These are phyloP conservation scores for Delichon dasypus DNA, from an alignment of 2,797 vertebrate species.

Conservation along the genomic window DNA sequence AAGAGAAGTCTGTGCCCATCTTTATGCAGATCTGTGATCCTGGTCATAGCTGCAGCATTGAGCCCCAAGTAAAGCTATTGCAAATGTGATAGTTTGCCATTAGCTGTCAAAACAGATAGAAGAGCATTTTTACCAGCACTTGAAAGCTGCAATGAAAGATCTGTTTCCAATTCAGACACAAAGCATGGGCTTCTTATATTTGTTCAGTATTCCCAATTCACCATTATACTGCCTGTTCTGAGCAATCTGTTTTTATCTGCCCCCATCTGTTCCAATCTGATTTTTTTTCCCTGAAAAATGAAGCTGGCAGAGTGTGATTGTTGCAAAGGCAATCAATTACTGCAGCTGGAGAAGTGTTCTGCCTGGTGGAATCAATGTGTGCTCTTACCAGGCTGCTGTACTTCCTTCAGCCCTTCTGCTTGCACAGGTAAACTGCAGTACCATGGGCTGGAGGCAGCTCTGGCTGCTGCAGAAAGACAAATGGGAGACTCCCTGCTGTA, in stretches of 20 bases:
- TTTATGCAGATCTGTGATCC: not conserved
- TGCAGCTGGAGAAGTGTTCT: not conserved
- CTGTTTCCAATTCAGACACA: not conserved
- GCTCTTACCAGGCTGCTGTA: not conserved
- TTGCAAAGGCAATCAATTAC: constrained; percentile 46
- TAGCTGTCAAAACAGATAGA: not conserved
- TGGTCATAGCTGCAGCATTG: not conserved
- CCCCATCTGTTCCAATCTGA: constrained; percentile 47
- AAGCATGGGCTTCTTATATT: not conserved
- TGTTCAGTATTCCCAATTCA: constrained; percentile 29
- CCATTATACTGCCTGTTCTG: constrained; percentile 3
- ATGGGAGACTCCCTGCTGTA: not conserved
- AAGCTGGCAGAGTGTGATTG: constrained; percentile 8
- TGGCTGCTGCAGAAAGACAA: not conserved
- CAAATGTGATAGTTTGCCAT: not conserved
- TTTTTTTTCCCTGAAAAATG: constrained; percentile 19
- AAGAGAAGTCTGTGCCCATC: not conserved
- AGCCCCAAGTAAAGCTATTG: not conserved
- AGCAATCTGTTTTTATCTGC: constrained; percentile 61
- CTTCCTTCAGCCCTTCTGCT: not conserved
- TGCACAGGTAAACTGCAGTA: not conserved
- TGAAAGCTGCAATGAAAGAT: not conserved
- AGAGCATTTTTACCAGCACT: not conserved
- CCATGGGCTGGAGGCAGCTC: not conserved
- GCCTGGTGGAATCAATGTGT: not conserved